Conservation (phyloP, 2,113 vertebrate species). For the Mesocricetus auratus region DNA sequence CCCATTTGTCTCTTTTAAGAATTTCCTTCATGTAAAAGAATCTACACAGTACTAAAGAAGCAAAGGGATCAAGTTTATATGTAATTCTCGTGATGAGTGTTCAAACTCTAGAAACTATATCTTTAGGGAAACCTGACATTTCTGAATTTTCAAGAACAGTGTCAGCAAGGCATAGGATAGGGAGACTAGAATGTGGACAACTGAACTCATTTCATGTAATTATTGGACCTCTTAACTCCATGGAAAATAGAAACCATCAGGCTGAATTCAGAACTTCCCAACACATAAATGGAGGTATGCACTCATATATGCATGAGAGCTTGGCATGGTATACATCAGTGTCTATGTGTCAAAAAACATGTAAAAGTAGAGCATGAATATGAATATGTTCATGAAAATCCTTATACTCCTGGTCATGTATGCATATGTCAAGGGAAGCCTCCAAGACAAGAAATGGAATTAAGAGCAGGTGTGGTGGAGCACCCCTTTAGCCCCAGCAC, state of each 20-base stretch:
- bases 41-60: background rate
- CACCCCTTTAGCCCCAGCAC: background rate
- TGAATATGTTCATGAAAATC: background rate
- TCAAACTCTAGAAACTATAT: background rate
- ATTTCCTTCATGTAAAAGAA: background rate
- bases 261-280: background rate
- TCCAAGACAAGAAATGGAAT: conserved; percentile 8
- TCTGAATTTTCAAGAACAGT: conserved; percentile 22
- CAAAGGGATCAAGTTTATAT: background rate
- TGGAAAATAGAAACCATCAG: background rate
- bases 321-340: background rate
- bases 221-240: background rate
- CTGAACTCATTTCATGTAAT: background rate
- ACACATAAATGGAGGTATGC: background rate
- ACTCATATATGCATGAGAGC: background rate
- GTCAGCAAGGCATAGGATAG: background rate
- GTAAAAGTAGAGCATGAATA: background rate
- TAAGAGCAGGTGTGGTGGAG: background rate
- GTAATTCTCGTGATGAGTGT: background rate
- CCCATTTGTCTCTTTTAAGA: background rate
- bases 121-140: background rate
- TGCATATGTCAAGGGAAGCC: background rate
- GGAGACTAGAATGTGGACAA: background rate
- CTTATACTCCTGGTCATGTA: background rate
- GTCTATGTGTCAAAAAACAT: background rate